Evolutionary conservation across 2,113 vertebrate genomes (phyloP), one percentile per base, ranked within the genome.

Genomic region (Atlantisia rogersi): DNA sequence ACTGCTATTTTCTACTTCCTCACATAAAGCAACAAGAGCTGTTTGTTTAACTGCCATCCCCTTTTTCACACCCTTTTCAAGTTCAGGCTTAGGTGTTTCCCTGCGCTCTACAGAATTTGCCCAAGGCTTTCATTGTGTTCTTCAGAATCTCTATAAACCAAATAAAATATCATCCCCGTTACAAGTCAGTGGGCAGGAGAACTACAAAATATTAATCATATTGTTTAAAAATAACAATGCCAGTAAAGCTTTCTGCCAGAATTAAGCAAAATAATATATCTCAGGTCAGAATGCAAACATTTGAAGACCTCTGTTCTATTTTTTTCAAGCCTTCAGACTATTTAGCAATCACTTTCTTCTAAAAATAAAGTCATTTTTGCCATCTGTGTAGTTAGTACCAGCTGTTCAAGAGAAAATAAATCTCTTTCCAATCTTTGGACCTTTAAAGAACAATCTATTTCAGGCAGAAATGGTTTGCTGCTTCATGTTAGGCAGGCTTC

Each of bases 331-430:
- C 37, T 81, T 58, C 10, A 82, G 17, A 76, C 17, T 82, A 55
- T 21, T 80, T 42, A 59, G 53, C 32, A 84, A 86, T 67, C 3
- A 21, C 56, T 96, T 74, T 84, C n/a, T 59, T 86, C 73, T 90
- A 88, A 90, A 93, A 91, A 86, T 87, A 92, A 71, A 65, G 20
- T 31, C 26, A 21, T 73, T 90, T 92, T 94, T 90, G 22, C n/a
- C 19, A 68, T 87, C 65, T 21, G 9, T 91, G 77, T 92, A 86
- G 65, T 29, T 86, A 56, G 46, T 62, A 92, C 53, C 69, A 86
- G 86, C 88, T 96, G 86, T 84, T 80, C 81, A 85, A 91, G 53
- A 56, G 77, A 88, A 86, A 94, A 91, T 68, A 91, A 62, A 88
- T 78, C n/a, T 91, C 55, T 81, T 86, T 84, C 53, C n/a, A 95